Base-by-base conservation (phyloP, 2,113 vertebrate genomes). In the Tonatia bakeri region DNA sequence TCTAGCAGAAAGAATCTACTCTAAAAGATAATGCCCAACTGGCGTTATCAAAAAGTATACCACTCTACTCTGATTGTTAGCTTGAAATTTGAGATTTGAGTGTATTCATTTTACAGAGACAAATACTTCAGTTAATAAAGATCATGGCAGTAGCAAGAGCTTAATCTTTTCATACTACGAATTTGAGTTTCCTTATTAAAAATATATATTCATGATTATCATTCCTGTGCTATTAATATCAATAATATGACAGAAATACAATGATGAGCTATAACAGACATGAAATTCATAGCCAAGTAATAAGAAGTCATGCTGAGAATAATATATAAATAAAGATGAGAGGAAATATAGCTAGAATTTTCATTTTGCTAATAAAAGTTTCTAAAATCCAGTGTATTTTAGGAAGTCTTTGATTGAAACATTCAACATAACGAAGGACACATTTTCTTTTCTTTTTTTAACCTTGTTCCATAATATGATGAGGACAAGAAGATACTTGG, bases 401-500 rank as follows among this genome's bases (percentile, higher is more conserved):
- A 90, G 56, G 86, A 95, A 38, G 38, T 36, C 8, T 54, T 96
- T 97, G 90, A 96, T 64, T 93, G 20, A 54, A 69, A 36, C 54
- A 94, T 83, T 97, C 82, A 54, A 50, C 96, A 94, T 56, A 33
- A 88, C 90, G 96, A 95, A 97, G 83, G 94, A 59, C 75, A 69
- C 47, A 36, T 31, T 31, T 52, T 73, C 52, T 86, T 43, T 8
- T 77, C 77, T 84, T 87, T 94, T 79, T 59, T 80, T 79, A 95
- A 96, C 80, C 79, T 97, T 96, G 75, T 95, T 52, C 86, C 79
- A 65, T 95, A 97, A 81, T 87, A 96, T 77, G 20, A 87, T 45
- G 5, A 96, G 92, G 56, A 94, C 95, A 97, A 91, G 90, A 11
- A 96, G 82, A 93, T 91, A 91, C 82, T 96, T 96, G 82, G 95